phyloP scores from a whole-genome alignment of 2,888 invertebrate genomes.

The Acronicta aceris region DNA sequence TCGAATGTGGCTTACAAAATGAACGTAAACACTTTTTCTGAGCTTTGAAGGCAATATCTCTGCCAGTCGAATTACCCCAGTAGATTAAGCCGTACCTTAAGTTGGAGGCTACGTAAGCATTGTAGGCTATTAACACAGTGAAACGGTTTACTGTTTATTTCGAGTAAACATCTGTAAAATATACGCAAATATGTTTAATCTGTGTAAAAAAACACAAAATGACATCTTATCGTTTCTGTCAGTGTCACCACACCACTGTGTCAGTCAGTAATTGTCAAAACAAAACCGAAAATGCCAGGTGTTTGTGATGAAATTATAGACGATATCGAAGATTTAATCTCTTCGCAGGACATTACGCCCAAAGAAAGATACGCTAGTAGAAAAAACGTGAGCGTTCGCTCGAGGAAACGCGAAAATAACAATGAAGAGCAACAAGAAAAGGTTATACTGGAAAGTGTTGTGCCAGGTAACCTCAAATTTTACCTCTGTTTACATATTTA shows the following conservation, averaged over 20 bases:
- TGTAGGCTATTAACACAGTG: too few species aligned
- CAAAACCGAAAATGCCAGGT: slow-evolving; percentile 84
- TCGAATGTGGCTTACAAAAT: too few species aligned
- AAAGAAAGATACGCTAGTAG: slow-evolving; percentile 93
- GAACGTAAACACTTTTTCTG: too few species aligned
- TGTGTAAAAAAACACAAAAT: too few species aligned
- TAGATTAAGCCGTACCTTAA: too few species aligned
- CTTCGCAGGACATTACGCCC: slow-evolving; percentile 93
- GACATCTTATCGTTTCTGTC: too few species aligned
- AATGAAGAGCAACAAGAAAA: slow-evolving; percentile 77
- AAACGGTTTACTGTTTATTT: too few species aligned
- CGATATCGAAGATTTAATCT: slow-evolving; percentile 96
- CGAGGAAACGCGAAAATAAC: slow-evolving; percentile 84
- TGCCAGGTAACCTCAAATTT: slow-evolving; percentile 86
- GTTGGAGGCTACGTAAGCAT: too few species aligned
- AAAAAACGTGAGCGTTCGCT: slow-evolving; percentile 92
- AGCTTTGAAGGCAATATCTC: too few species aligned
- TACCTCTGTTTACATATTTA: slow-evolving; percentile 30
- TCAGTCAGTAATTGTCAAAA: slow-evolving; percentile 49
- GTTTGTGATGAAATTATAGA: slow-evolving; percentile 92
- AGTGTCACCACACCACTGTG: slow-evolving; percentile 12
- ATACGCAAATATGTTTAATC: too few species aligned
- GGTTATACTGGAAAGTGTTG: slow-evolving; percentile 88
- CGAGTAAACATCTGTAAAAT: too few species aligned
- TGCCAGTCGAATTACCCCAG: too few species aligned